Evolutionary conservation across 2,888 invertebrate genomes (phyloP).

Genomic region (Crioceris asparagi): DNA sequence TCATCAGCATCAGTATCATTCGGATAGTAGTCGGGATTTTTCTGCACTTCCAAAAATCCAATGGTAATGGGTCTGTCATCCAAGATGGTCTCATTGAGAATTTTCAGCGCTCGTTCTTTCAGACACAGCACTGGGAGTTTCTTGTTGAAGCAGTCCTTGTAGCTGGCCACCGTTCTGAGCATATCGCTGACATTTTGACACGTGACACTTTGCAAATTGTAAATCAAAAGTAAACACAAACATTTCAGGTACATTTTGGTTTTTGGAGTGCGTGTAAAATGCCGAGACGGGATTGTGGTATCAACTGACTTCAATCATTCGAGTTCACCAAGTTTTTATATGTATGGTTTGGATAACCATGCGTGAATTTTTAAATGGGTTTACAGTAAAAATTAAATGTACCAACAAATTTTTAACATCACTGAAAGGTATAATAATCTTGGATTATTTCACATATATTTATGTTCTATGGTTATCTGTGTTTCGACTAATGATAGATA

Average conservation of each 20-base stretch:
- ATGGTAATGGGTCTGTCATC: conserved; percentile 32
- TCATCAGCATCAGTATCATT: conserved; percentile 37
- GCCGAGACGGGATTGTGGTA: too few relatives aligned
- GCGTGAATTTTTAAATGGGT: conserved; percentile 22
- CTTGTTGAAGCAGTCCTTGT: conserved; percentile 31
- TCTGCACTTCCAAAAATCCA: conserved; percentile 32
- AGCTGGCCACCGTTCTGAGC: conserved; percentile 18
- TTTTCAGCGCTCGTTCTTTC: conserved; percentile 34
- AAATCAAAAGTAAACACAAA: conserved; percentile 11
- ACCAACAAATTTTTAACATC: conserved; percentile 18
- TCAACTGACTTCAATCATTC: too few relatives aligned
- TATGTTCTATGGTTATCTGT: too few relatives aligned
- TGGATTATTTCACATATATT: too few relatives aligned
- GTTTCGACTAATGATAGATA: conserved; percentile 16
- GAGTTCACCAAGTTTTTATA: conserved; percentile 30
- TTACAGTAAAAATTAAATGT: conserved; percentile 16
- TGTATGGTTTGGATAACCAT: conserved; percentile 21
- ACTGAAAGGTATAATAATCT: too few relatives aligned
- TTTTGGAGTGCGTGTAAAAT: too few relatives aligned
- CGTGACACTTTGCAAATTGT: neutral
- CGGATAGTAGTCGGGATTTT: conserved; percentile 31
- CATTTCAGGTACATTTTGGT: conserved; percentile 16
- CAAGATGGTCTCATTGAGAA: conserved; percentile 37
- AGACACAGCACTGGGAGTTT: conserved; percentile 36
- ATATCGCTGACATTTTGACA: conserved; percentile 17